Base-by-base conservation (phyloP, 2,888 invertebrate species). In the Synergus gifuensis region DNA sequence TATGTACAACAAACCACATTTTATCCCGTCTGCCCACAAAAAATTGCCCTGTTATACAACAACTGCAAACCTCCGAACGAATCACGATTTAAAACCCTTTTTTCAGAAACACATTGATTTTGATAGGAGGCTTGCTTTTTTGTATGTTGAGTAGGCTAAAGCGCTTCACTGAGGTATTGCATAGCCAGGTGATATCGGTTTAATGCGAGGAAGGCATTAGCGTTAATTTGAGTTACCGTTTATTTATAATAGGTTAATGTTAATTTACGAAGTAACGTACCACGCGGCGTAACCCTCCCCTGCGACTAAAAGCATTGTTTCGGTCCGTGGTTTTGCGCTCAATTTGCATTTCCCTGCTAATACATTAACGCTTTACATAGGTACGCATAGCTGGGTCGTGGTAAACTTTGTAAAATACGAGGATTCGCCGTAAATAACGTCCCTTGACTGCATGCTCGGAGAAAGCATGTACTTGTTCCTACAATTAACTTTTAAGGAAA, bases 161-260 rank as follows among this genome's bases (percentile, higher is more conserved):
- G 22, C 67, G 44, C 9, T 64, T 64, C 9, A 40, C n/a, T 12
- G 36, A 62, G 46, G 16, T 76, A 76, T 58, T 58, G 60, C 22
- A 60, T 40, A 60, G 44, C 40, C 76, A 76, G 60, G 46, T 82
- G 83, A 82, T 88, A 89, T 87, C 88, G 88, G 87, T 87, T 89
- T 88, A 89, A 89, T 87, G 88, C 86, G 84, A 83, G 85, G 83
- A 81, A 83, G 86, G 87, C 88, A 89, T 89, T 89, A 89, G 89
- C 89, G 90, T 89, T 89, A 90, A 89, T 89, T 89, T 89, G 90
- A 89, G 88, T 89, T 89, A 88, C 87, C 86, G 89, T 89, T 90
- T 89, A 89, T 90, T 90, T 90, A 90, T 89, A 89, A 89, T 87
- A 84, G 87, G 85, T 90, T 90, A 89, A 90, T 89, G 90, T 90